Base-by-base conservation (phyloP, 2,888 invertebrate species). In the Keiferia lycopersicella region DNA sequence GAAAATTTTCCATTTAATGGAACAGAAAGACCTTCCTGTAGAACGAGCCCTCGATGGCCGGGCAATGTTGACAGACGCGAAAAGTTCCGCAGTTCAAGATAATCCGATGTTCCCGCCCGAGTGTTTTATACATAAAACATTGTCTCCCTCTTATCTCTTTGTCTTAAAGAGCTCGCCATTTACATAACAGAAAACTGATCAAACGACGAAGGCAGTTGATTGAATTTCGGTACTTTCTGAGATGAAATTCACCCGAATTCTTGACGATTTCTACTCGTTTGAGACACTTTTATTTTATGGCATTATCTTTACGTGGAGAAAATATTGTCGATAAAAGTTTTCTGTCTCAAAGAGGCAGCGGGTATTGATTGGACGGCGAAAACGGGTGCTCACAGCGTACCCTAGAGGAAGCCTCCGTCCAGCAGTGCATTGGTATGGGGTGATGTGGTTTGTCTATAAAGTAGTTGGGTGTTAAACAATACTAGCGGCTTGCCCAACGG, bases 111-210 rank as follows among this genome's bases (percentile, higher is more conserved):
- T 14, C 14, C 14, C 4, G 45, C 14, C 14, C 4, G 45, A 45
- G 45, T 45, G 45, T 45, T 45, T 45, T 45, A 45, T 45, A 45
- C 45, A 45, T 45, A 45, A 45, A 45, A 45, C 45, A 45, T 45
- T 45, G 45, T 45, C 16, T 45, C 45, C 45, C 45, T 45, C 6
- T 45, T 45, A 45, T 45, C 45, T n/a, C 45, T 45, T 16, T n/a
- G 45, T n/a, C n/a, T 16, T n/a, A 16, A 45, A n/a, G 41, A 41
- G 16, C n/a, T 45, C 16, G 0, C 45, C 45, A 45, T 45, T 45
- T 45, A 16, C 45, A 45, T 45, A 45, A 45, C 45, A 45, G 45
- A 45, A 45, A 45, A 45, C 45, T 45, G 45, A 45, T 45, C 45
- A 45, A 45, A 45, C n/a, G 45, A 45, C 45, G 45, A n/a, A n/a